phyloP scores from a whole-genome alignment of 2,797 vertebrate species.

The Hapalemur alaotrensis region DNA sequence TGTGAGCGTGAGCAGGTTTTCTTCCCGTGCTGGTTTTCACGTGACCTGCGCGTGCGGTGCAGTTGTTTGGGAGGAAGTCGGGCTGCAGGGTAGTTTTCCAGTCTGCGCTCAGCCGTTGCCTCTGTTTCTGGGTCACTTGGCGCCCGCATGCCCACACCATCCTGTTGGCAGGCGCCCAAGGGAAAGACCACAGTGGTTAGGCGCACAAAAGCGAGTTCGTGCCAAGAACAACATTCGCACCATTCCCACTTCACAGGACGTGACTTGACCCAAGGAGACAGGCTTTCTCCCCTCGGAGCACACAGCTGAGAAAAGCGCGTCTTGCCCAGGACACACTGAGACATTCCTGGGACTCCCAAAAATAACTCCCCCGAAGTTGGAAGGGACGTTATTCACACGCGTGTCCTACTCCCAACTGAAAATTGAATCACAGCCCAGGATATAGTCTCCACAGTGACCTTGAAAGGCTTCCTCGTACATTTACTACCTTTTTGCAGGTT shows the following conservation, averaged over 20 bases:
- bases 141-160: not conserved
- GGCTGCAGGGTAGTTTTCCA: not conserved
- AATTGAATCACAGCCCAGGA: accelerated
- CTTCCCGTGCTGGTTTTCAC: not conserved
- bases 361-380: not conserved
- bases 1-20: accelerated
- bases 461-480: not conserved
- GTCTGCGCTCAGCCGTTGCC: not conserved
- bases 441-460: accelerated
- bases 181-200: not conserved
- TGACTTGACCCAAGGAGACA: not conserved
- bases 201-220: not conserved
- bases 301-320: accelerated
- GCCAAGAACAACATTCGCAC: constrained; percentile 14
- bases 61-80: not conserved
- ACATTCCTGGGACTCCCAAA: not conserved
- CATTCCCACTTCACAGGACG: not conserved
- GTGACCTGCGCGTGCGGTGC: accelerated
- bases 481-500: not conserved
- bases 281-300: not conserved
- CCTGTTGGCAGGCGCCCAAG: constrained; percentile 45
- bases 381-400: not conserved
- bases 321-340: not conserved
- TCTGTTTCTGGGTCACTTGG: constrained; percentile 34
- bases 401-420: not conserved